phyloP scores from a whole-genome alignment of 2,888 invertebrate species.

The Cryptus viduatorius region DNA sequence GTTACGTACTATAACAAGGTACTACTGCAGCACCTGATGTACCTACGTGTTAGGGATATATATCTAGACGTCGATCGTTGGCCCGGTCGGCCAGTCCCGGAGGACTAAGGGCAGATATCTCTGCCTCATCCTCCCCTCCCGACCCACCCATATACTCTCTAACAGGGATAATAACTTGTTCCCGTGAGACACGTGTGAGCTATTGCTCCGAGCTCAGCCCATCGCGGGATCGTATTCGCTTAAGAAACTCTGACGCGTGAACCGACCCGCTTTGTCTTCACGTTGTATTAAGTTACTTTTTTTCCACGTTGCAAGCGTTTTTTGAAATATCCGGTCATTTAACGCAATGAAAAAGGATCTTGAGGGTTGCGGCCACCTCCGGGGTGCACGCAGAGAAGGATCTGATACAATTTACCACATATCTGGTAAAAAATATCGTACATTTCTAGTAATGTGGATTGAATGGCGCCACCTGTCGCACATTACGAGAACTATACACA shows the following conservation, averaged over 20 bases:
- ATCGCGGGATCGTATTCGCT: conserved; percentile 49
- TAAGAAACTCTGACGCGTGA: conserved; percentile 37
- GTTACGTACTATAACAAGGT: conserved; percentile 12
- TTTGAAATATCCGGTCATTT: conserved; percentile 22
- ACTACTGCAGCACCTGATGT: conserved; percentile 22
- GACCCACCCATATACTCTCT: conserved; percentile 29
- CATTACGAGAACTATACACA: too few species aligned
- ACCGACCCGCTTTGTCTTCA: conserved; percentile 34
- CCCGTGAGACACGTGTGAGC: conserved; percentile 60
- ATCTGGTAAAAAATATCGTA: too few species aligned
- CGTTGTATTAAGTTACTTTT: conserved; percentile 17
- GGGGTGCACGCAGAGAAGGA: neutral
- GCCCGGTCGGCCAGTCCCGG: conserved; percentile 38
- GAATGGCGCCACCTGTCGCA: too few species aligned
- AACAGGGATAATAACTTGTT: conserved; percentile 64
- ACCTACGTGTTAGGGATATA: conserved; percentile 20
- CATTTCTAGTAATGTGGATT: too few species aligned
- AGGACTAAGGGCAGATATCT: conserved; percentile 52
- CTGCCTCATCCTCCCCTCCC: conserved; percentile 27
- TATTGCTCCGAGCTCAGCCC: conserved; percentile 48
- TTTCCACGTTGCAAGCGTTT: conserved; percentile 40
- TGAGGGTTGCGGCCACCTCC: neutral
- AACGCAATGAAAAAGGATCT: conserved; percentile 25
- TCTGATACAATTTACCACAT: neutral
- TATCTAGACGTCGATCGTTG: conserved; percentile 52